Base-by-base conservation (phyloP, 2,797 vertebrate genomes). In the Protosalanx chinensis region DNA sequence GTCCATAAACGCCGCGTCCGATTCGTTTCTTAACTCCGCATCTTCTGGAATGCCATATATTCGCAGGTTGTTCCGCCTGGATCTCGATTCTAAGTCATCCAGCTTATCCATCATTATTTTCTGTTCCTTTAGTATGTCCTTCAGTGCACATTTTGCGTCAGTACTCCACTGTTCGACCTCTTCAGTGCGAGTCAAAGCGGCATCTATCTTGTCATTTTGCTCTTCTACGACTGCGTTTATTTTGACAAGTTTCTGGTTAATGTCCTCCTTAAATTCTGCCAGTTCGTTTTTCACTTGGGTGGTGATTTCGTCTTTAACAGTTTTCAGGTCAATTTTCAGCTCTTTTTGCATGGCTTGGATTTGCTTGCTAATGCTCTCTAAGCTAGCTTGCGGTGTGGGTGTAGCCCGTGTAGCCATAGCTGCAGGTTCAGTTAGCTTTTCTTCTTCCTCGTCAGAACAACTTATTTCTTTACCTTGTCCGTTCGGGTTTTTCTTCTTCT, bases 361-460 rank as follows among this genome's bases (percentile, higher is more conserved):
- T 51, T 66, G 61, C 7, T 75, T 59, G 57, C 67, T 70, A 6
- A 75, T 71, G 57, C 20, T 0, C 1, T 71, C 73, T 20, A 56
- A 2, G 6, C 63, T 61, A 20, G 5, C 16, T 18, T 67, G 27
- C 37, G 29, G 60, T 1, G 41, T 1, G 23, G 23, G 23, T 27
- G 23, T 27, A 27, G 23, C 23, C 23, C 23, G 23, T 27, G 23
- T 27, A 27, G 23, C 23, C 23, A 27, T 27, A 27, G 23, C 23
- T 27, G 23, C 23, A 27, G 23, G 23, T 27, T 27, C 23, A 27
- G 23, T 27, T 27, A 27, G 23, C 23, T 27, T 27, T 27, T 27
- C 23, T 27, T 27, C 23, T 27, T 27, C 23, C 23, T 27, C 23
- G 23, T 27, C 23, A 27, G 23, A 27, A 27, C 23, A 1, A 27